These are phyloP conservation scores for Amphiura filiformis DNA, from an alignment of 35 echinoderm and acorn worm genomes.

Conservation along the genomic window DNA sequence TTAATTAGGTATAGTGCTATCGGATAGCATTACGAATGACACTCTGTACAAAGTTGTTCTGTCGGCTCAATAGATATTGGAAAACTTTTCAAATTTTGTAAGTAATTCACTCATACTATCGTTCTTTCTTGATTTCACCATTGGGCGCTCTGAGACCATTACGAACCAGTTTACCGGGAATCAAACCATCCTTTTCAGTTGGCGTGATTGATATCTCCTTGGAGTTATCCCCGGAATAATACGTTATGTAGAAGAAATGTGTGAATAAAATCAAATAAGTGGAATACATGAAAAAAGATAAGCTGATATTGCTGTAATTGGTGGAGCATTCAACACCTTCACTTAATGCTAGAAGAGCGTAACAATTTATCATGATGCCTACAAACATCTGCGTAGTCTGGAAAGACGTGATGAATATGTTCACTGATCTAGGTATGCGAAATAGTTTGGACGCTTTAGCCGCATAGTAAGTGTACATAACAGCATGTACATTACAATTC, in stretches of 20 bases:
- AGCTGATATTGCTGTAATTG: conserved; percentile 33
- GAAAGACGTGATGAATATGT: conserved; percentile 47
- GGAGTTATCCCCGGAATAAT: background rate
- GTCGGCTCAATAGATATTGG: too few relatives aligned
- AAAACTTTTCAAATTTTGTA: too few relatives aligned
- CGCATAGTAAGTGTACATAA: conserved; percentile 76
- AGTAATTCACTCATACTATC: too few relatives aligned
- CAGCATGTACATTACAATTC: conserved; percentile 48
- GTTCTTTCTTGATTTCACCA: background rate
- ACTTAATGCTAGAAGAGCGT: conserved; percentile 7
- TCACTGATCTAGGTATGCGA: conserved; percentile 40
- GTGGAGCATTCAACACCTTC: conserved; percentile 8
- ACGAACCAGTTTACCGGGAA: background rate
- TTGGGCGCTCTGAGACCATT: too few relatives aligned
- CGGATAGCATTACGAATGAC: too few relatives aligned
- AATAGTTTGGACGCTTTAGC: conserved; percentile 44
- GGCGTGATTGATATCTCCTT: background rate
- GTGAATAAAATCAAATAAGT: conserved; percentile 57
- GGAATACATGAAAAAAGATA: conserved; percentile 47
- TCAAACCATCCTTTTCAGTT: background rate
- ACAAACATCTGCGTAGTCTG: conserved; percentile 62
- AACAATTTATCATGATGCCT: conserved; percentile 25
- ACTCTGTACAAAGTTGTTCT: too few relatives aligned
- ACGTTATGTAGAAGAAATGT: conserved; percentile 49
- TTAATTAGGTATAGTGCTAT: too few relatives aligned